Evolutionary conservation across 2,113 vertebrate genomes (phyloP).

Genomic region (Archilochus colubris): DNA sequence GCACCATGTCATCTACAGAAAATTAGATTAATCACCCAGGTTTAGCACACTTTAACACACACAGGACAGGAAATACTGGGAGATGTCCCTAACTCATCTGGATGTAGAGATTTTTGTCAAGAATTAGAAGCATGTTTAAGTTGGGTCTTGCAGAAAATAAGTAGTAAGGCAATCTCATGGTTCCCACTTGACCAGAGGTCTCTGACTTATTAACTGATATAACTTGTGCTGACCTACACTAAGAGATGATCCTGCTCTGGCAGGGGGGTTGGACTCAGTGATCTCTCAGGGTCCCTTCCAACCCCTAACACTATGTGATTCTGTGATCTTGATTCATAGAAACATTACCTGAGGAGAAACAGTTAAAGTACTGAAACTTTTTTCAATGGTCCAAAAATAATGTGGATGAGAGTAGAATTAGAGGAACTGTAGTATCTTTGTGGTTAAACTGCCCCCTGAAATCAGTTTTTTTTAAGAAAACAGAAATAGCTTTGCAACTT

Average conservation of each 20-base stretch:
- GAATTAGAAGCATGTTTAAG: not conserved
- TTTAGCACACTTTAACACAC: not conserved
- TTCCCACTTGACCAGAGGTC: not conserved
- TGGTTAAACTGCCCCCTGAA: not conserved
- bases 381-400: accelerated
- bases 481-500: not conserved
- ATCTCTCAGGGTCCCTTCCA: no score
- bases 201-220: not conserved
- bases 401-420: not conserved
- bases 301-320: no score
- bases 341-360: not conserved
- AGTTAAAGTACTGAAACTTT: not conserved
- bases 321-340: not conserved
- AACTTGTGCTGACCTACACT: not conserved
- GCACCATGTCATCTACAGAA: not conserved
- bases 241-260: no score
- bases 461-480: not conserved
- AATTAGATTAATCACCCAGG: not conserved
- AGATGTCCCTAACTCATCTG: not conserved
- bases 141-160: not conserved
- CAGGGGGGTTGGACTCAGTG: no score
- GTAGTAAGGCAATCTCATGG: not conserved
- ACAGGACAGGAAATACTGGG: not conserved
- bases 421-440: not conserved
- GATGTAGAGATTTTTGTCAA: not conserved